phyloP scores from a whole-genome alignment of 2,797 vertebrate species.

The Melanotaenia maccullochi region DNA sequence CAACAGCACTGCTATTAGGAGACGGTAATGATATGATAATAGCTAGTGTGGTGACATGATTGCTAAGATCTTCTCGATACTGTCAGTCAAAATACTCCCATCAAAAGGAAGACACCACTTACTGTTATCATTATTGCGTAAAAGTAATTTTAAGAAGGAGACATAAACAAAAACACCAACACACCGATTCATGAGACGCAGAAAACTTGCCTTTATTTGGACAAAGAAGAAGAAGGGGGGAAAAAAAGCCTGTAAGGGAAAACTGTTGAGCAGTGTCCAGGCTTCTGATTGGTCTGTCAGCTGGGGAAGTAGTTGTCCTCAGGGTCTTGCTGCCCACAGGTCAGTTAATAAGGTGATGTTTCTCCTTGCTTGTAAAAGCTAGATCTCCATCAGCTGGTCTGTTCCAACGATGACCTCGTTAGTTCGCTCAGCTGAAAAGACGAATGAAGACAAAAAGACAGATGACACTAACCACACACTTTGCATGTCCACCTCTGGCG shows the following conservation, averaged over 20 bases:
- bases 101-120: constrained; percentile 3
- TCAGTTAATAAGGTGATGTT: constrained; percentile 37
- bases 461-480: not conserved
- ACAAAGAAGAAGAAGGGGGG: constrained; percentile 63
- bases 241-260: constrained; percentile 31
- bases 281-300: constrained; percentile 38
- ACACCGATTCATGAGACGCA: constrained; percentile 49
- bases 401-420: constrained; percentile 97
- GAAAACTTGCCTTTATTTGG: constrained; percentile 78
- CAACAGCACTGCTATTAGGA: constrained; percentile 48
- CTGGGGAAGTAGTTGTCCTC: constrained; percentile 18
- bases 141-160: not conserved
- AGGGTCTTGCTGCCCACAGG: constrained; percentile 40
- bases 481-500: not conserved
- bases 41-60: constrained; percentile 26
- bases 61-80: constrained; percentile 3
- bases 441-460: constrained; percentile 35
- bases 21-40: constrained; percentile 44
- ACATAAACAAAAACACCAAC: constrained; percentile 4
- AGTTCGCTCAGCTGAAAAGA: constrained; percentile 88
- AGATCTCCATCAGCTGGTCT: constrained; percentile 99
- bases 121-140: not conserved
- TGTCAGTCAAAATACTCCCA: constrained; percentile 7
- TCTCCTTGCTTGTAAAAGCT: constrained; percentile 38
- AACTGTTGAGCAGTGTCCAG: constrained; percentile 19